Evolutionary conservation across 2,113 vertebrate species (phyloP).

Genomic region (Callionymus lyra): DNA sequence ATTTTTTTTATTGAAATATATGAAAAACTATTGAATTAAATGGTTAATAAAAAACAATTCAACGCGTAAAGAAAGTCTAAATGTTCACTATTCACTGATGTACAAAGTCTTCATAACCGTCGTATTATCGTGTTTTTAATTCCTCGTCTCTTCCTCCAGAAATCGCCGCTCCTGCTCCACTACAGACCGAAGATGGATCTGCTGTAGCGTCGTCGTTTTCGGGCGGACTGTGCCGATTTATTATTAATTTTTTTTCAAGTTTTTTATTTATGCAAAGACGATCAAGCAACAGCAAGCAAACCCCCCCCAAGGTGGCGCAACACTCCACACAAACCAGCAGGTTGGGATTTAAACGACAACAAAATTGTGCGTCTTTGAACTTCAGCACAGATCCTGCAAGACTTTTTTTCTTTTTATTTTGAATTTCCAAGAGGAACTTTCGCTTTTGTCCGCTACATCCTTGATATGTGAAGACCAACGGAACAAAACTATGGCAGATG

Average conservation of each 20-base stretch:
- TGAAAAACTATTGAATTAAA: too few species aligned
- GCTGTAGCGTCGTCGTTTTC: slow-evolving; percentile 76
- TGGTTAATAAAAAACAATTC: too few species aligned
- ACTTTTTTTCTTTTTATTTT: slow-evolving; percentile 6
- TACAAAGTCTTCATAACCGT: too few species aligned
- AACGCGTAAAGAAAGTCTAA: too few species aligned
- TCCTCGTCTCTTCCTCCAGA: slow-evolving; percentile 67
- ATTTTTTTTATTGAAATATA: too few species aligned
- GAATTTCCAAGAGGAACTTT: slow-evolving; percentile 42
- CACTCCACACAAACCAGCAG: slow-evolving; percentile 51
- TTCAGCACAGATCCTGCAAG: slow-evolving; percentile 63
- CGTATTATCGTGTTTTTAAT: too few species aligned
- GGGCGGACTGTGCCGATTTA: slow-evolving; percentile 49
- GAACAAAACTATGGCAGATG: slow-evolving; percentile 51
- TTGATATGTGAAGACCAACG: slow-evolving; percentile 64
- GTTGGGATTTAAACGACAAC: slow-evolving; percentile 8
- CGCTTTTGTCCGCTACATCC: slow-evolving; percentile 57
- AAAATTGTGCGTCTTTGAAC: slow-evolving; percentile 34
- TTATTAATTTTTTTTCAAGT: too few species aligned
- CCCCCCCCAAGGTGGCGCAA: slow-evolving; percentile 24
- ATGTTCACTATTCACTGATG: too few species aligned
- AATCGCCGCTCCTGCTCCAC: slow-evolving; percentile 97
- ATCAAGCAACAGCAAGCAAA: slow-evolving; percentile 75
- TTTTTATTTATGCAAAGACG: slow-evolving; percentile 83
- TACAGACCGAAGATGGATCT: slow-evolving; percentile 99